Evolutionary conservation across 2,113 vertebrate species (phyloP).

Genomic region (Climacteris rufus): DNA sequence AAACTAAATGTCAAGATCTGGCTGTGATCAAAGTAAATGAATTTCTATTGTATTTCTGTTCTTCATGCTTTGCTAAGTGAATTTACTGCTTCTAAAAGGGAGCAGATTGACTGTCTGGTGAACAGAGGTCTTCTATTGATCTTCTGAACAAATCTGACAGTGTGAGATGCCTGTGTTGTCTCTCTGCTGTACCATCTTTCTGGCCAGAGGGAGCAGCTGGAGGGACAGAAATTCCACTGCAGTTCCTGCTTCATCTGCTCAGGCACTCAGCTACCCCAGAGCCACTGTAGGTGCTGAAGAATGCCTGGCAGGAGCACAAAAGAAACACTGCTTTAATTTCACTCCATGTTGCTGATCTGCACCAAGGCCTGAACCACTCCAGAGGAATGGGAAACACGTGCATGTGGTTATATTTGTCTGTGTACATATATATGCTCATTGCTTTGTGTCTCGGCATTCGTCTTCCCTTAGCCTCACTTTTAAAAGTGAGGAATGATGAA

Average conservation of each 20-base stretch:
- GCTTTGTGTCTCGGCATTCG: neutral
- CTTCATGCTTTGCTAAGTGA: neutral
- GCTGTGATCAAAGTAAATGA: neutral
- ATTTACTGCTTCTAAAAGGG: neutral
- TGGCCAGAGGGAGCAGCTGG: neutral
- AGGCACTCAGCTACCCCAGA: rapidly evolving
- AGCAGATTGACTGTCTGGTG: neutral
- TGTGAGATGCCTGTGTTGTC: neutral
- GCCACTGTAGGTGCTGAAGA: neutral
- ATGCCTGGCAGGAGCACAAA: neutral
- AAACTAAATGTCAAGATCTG: constrained; percentile 25
- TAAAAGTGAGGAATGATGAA: neutral
- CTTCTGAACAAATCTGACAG: neutral
- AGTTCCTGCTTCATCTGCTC: neutral
- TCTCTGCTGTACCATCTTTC: neutral
- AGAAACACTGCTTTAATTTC: neutral
- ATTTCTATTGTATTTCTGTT: neutral
- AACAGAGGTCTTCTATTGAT: neutral
- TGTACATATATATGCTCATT: neutral
- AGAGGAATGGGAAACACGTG: neutral
- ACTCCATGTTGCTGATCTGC: neutral
- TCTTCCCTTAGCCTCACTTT: neutral
- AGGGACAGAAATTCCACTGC: neutral
- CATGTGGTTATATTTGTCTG: neutral
- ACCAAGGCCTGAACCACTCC: neutral